A percentile compares a stretch with the other conserved stretches of the same genome.
Evolutionary conservation across 1,140 invertebrate species (phyloP).

Genomic region (Lysiphlebus fabarum): DNA sequence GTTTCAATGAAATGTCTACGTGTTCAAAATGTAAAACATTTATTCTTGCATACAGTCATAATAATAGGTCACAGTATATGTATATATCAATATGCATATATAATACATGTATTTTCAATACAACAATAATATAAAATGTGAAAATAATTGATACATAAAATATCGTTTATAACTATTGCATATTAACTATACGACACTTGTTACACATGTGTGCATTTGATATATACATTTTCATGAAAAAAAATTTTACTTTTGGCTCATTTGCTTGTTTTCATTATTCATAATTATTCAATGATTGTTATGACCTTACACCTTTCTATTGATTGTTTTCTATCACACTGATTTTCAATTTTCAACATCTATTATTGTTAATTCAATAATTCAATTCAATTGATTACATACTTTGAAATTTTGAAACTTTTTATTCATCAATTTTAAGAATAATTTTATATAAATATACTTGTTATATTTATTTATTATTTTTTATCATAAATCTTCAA

Average conservation of each 20-base stretch:
- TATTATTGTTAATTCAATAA: background rate
- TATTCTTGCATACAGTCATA: constrained; percentile 23
- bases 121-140: background rate
- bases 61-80: background rate
- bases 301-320: constrained; percentile 4
- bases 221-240: constrained; percentile 20
- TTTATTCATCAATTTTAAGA: too few relatives aligned
- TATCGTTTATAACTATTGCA: background rate
- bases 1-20: constrained; percentile 37
- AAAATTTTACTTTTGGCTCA: constrained; percentile 26
- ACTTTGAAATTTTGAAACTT: too few relatives aligned
- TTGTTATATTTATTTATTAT: too few relatives aligned
- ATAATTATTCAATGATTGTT: constrained; percentile 21
- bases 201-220: background rate
- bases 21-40: constrained; percentile 30
- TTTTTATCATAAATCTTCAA: too few relatives aligned
- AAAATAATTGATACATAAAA: background rate
- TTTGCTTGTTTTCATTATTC: constrained; percentile 25
- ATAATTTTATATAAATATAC: too few relatives aligned
- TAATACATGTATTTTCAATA: background rate
- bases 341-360: background rate
- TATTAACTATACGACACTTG: too few relatives aligned
- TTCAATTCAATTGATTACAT: too few relatives aligned
- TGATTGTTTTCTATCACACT: background rate
- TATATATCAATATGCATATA: background rate